Evolutionary conservation across 2,888 invertebrate species (phyloP), one percentile per base, ranked within the genome.

Genomic region (Thumatha senex): DNA sequence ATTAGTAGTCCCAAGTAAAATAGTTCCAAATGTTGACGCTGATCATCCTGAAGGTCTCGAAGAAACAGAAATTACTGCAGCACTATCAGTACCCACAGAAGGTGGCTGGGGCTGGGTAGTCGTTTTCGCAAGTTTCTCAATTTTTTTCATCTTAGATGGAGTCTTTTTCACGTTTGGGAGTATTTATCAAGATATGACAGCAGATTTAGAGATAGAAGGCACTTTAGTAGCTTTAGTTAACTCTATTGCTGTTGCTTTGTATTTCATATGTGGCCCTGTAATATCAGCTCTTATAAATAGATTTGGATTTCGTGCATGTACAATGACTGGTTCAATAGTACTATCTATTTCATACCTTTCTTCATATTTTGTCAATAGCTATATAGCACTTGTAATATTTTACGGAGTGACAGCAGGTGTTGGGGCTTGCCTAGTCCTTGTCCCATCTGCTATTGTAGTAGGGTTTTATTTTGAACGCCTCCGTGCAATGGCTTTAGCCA

Each of bases 51-150:
- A 83, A 71, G 86, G 78, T 30, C 81, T 77, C 8, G 86, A 88
- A 74, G 86, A 88, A 76, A 85, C 82, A 47, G 90, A 90, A 76
- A 88, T 91, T 38, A 73, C 86, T 43, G 87, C 89, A n/a, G 84
- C 88, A 72, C 83, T 91, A 64, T 76, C 82, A 36, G 62, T 89
- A 34, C 89, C 90, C 11, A 61, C 74, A 48, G 90, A 91, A 57
- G 88, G 88, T 50, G 82, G 84, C 18, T 90, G 89, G 89, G 89
- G 89, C 35, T 91, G 90, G 90, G 70, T 88, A 5, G 89, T 91
- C 10, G 84, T 89, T 1, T 47, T 63, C 36, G 72, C 79, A 29
- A 66, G 85, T 8, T 89, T 89, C 67, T 54, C 58, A 11, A 62
- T 61, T 56, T 77, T 84, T 54, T 78, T 82, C 53, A 57, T 89